Evolutionary conservation across 2,888 invertebrate genomes (phyloP).

Genomic region (Urechis unicinctus): DNA sequence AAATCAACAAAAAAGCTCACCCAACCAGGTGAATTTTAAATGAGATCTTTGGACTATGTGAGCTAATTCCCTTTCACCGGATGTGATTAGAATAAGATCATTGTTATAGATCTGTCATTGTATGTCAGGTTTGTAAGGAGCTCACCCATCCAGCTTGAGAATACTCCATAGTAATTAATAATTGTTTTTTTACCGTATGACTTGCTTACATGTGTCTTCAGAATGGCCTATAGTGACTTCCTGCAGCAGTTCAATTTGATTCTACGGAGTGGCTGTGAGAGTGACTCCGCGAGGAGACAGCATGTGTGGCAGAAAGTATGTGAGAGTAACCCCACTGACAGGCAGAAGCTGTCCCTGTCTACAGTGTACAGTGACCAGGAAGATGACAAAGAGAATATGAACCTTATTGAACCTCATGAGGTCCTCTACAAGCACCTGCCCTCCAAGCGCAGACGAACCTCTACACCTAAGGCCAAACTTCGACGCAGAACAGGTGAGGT

Average conservation of each 20-base stretch:
- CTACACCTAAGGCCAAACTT: slow-evolving; percentile 25
- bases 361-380: no score
- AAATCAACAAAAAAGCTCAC: slow-evolving; percentile 32
- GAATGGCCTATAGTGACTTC: slow-evolving; percentile 31
- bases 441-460: slow-evolving; percentile 13
- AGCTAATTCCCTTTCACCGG: neutral
- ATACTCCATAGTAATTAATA: neutral
- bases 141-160: no score
- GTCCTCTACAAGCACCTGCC: slow-evolving; percentile 21
- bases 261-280: slow-evolving; percentile 19
- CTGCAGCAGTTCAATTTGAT: slow-evolving; percentile 30
- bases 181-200: neutral
- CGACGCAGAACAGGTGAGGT: slow-evolving; percentile 28
- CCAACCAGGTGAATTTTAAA: slow-evolving; percentile 28
- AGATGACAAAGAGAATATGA: slow-evolving; percentile 20
- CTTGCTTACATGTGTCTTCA: slow-evolving; percentile 10
- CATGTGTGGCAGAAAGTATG: no score
- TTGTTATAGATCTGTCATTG: no score
- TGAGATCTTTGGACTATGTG: neutral
- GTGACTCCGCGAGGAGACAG: no score
- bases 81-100: neutral
- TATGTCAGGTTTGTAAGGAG: no score
- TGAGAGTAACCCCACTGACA: no score
- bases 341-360: no score
- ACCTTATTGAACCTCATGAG: slow-evolving; percentile 23